Evolutionary conservation across 2,797 vertebrate species (phyloP), one percentile per base, ranked within the genome.

Genomic region (Erethizon dorsatum): DNA sequence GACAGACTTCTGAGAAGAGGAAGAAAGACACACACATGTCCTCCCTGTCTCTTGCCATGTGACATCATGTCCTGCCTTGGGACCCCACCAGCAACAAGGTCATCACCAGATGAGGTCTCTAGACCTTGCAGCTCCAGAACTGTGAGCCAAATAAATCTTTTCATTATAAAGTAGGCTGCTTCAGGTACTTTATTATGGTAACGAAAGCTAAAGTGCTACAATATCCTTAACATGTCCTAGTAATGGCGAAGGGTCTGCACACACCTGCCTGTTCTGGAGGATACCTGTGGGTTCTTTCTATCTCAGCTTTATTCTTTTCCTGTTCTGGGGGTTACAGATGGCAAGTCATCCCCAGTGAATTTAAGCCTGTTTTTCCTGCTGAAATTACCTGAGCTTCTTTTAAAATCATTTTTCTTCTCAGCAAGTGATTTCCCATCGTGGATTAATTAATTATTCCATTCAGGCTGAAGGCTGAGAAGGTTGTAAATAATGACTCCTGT

Each of bases 381-480:
- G n/a, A 83, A 91, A 92, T 83, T 86, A 85, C 79, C 75, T 67
- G 41, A 20, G 31, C 83, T 95, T 96, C 67, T 96, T 97, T 97
- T 90, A 52, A 95, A 94, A 85, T 47, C 26, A 67, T 59, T 61
- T 95, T 93, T 97, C 89, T 96, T 82, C 71, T 88, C 54, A 52
- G 65, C 59, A 87, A 93, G 75, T 79, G 88, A 69, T 94, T 94
- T 88, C 45, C 75, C 50, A 17, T 84, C 73, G 90, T 84, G 37
- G 83, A 94, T 92, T 77, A 96, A 94, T 92, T 77, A 96, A 83
- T 96, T 83, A 91, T 78, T 93, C 75, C 52, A 20, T 77, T 63
- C 26, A 52, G 84, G 41, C 65, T 67, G 52, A 75, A 93, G 56
- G 69, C 71, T 69, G 50, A 61, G 75, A 67, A 78, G 31, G 6